phyloP scores from a whole-genome alignment of 2,797 vertebrate genomes.

The Macrochelys suwanniensis region DNA sequence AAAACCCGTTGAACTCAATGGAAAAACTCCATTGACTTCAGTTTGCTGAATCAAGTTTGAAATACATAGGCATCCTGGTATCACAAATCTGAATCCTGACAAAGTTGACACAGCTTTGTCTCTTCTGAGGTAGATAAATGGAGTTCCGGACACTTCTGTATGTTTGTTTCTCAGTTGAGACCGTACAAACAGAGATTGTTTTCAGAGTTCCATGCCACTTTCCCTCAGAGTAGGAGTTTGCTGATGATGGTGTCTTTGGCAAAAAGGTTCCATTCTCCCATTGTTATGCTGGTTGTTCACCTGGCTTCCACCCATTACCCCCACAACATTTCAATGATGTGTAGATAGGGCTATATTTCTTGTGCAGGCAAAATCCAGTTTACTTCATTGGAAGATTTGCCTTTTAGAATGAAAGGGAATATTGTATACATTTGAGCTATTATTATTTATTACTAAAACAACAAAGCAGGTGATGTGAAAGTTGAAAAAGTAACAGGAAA shows the following conservation, averaged over 20 bases:
- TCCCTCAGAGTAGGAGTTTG: background rate
- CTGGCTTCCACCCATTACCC: background rate
- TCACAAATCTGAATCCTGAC: background rate
- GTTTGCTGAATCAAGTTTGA: background rate
- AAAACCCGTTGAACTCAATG: background rate
- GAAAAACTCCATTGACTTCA: background rate
- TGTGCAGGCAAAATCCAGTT: background rate
- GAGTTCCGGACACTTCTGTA: rapidly evolving
- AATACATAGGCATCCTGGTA: background rate
- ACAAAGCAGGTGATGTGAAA: background rate
- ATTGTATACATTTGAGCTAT: background rate
- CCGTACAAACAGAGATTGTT: background rate
- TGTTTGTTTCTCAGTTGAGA: background rate
- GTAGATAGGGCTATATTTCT: background rate
- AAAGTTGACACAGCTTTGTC: background rate
- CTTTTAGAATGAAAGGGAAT: background rate
- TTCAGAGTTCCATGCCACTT: background rate
- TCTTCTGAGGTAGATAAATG: background rate
- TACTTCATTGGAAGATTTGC: background rate
- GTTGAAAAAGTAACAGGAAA: background rate
- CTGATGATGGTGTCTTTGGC: background rate
- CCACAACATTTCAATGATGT: background rate
- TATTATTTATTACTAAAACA: background rate
- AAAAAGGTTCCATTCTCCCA: background rate
- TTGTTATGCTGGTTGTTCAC: background rate